Conservation (phyloP, 2,113 vertebrate genomes). For the Clinocottus analis region DNA sequence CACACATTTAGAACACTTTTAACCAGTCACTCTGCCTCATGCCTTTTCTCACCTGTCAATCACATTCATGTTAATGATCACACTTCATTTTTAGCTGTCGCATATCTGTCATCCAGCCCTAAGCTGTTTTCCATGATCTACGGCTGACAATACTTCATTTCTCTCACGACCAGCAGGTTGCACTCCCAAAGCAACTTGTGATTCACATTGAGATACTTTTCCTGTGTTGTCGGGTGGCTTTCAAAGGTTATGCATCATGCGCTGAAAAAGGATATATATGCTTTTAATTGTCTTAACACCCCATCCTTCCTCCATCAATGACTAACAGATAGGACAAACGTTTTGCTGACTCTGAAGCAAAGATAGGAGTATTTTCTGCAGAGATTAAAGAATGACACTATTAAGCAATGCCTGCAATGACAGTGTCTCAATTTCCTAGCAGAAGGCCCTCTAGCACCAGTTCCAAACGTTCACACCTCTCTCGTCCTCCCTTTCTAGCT, state of each 20-base stretch:
- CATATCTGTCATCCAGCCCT: slow-evolving; percentile 13
- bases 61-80: slow-evolving; percentile 35
- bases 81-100: slow-evolving; percentile 42
- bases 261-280: not conserved
- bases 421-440: not conserved
- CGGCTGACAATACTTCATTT: slow-evolving; percentile 18
- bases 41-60: slow-evolving; percentile 52
- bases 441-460: not conserved
- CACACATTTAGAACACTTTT: slow-evolving; percentile 39
- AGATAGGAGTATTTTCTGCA: not conserved
- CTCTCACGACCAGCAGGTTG: not conserved
- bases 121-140: slow-evolving; percentile 33
- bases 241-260: not conserved
- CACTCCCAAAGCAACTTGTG: not conserved
- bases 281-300: not conserved
- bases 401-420: not conserved
- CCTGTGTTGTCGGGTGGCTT: not conserved
- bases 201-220: not conserved
- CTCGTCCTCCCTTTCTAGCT: not conserved
- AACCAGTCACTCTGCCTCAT: slow-evolving; percentile 19
- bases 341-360: not conserved
- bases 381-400: not conserved
- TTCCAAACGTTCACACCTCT: not conserved
- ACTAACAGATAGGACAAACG: not conserved
- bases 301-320: not conserved